Conservation (phyloP, 2,113 vertebrate genomes). For the Scolopax mira region DNA sequence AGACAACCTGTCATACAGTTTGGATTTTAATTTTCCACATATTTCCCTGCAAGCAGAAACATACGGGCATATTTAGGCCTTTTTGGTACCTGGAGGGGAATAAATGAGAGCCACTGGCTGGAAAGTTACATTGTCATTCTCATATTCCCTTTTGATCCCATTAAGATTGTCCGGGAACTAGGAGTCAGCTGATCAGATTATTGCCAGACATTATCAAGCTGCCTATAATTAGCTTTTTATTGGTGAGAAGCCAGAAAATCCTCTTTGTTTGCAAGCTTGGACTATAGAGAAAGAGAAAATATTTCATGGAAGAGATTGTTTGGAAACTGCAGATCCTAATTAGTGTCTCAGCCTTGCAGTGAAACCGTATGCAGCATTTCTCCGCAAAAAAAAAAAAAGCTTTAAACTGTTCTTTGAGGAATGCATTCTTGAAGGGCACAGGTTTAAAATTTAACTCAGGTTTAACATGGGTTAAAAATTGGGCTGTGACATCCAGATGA, state of each 20-base stretch:
- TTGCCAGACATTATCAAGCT: conserved; percentile 57
- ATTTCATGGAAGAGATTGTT: conserved; percentile 34
- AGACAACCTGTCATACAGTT: conserved; percentile 7
- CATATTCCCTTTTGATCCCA: conserved; percentile 18
- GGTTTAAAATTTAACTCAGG: not conserved
- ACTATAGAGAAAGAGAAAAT: conserved; percentile 31
- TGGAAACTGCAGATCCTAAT: conserved; percentile 41
- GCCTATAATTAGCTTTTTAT: conserved; percentile 59
- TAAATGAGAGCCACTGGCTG: conserved; percentile 1
- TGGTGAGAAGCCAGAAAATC: conserved; percentile 45
- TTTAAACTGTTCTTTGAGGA: conserved; percentile 1
- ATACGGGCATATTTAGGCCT: not conserved
- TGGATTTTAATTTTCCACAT: conserved; percentile 16
- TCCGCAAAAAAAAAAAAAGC: not conserved
- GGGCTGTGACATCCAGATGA: not conserved
- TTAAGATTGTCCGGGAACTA: conserved; percentile 2
- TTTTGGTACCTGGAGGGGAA: conserved; percentile 32
- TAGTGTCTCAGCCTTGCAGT: not conserved
- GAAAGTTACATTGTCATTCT: conserved; percentile 11
- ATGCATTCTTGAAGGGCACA: not conserved
- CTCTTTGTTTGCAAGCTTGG: conserved; percentile 53
- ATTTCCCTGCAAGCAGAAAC: not conserved
- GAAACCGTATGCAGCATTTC: not conserved
- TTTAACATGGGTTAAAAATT: not conserved
- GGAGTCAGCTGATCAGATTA: conserved; percentile 49